These are phyloP conservation scores for Tenthredo mesomela DNA, from an alignment of 2,888 invertebrate species.

Conservation along the genomic window DNA sequence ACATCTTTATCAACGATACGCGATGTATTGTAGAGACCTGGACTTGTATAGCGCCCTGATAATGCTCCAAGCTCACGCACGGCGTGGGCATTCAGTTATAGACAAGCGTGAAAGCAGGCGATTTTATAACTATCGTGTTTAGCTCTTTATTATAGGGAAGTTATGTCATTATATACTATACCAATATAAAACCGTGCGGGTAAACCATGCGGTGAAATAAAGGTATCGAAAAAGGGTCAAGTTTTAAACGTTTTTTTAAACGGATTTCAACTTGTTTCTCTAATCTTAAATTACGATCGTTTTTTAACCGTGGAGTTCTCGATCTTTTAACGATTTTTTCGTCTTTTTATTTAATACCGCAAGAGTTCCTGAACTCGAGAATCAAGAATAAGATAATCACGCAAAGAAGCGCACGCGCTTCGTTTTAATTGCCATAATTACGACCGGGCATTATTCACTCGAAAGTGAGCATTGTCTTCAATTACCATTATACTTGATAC, in stretches of 20 bases:
- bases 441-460: not conserved
- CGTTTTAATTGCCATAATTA: constrained; percentile 44
- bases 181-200: not conserved
- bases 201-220: not conserved
- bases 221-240: not conserved
- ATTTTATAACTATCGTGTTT: not conserved
- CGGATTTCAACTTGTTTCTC: not conserved
- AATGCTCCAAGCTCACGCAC: constrained; percentile 4
- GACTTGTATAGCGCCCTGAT: not conserved
- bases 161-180: not conserved
- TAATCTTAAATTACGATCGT: not conserved
- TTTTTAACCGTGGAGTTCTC: too few relatives aligned
- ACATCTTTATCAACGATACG: not conserved
- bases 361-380: not conserved
- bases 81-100: not conserved
- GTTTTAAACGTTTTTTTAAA: too few relatives aligned
- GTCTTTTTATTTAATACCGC: too few relatives aligned
- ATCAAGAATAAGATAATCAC: not conserved
- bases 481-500: constrained; percentile 3
- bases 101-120: constrained; percentile 27
- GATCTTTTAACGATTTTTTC: not conserved
- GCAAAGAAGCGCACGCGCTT: constrained; percentile 17
- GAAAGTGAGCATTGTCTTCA: constrained; percentile 35
- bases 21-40: not conserved
- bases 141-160: constrained; percentile 24